phyloP scores from a whole-genome alignment of 2,797 vertebrate genomes.

The Sebastes ruberrimus region DNA sequence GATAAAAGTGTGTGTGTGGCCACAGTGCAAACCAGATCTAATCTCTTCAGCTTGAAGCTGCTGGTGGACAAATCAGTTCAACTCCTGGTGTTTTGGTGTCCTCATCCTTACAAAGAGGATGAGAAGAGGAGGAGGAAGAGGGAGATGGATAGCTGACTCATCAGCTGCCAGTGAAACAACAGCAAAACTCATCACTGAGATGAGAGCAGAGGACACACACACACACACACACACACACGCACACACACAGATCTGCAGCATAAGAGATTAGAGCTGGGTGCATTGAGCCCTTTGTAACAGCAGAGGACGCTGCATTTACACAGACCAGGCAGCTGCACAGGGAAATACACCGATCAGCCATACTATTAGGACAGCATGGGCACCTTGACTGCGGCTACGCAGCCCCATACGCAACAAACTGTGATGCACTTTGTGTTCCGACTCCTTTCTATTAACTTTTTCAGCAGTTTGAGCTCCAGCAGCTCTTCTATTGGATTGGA shows the following conservation, averaged over 20 bases:
- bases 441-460: too few relatives aligned
- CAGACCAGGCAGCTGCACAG: neutral
- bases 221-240: neutral
- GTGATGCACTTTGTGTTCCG: too few relatives aligned
- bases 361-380: too few relatives aligned
- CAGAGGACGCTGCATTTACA: conserved; percentile 62
- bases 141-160: conserved; percentile 52
- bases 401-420: too few relatives aligned
- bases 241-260: conserved; percentile 6
- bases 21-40: neutral
- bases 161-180: conserved; percentile 37
- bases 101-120: conserved; percentile 15
- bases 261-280: neutral
- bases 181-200: conserved; percentile 41
- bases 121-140: conserved; percentile 4
- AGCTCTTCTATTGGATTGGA: too few relatives aligned
- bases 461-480: too few relatives aligned
- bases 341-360: neutral
- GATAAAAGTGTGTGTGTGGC: neutral
- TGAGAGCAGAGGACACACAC: conserved; percentile 10
- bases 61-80: conserved; percentile 35
- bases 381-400: too few relatives aligned
- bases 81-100: neutral
- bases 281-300: conserved; percentile 32
- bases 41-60: conserved; percentile 13